Conservation (phyloP, 2,113 vertebrate genomes). For the Elephantulus edwardii region DNA sequence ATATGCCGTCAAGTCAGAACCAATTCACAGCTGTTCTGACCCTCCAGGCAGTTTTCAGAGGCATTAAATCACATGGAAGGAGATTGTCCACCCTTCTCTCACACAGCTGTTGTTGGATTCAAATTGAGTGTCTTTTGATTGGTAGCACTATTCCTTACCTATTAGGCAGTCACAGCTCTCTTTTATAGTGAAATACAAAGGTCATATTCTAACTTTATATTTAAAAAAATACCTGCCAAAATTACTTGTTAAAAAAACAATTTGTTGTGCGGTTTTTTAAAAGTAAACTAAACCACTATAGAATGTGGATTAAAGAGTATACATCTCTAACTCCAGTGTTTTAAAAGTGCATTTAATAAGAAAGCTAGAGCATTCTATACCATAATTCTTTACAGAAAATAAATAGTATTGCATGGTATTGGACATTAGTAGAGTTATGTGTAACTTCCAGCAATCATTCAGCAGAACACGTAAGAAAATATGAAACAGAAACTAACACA, state of each 20-base stretch:
- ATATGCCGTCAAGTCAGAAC: too few relatives aligned
- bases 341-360: background rate
- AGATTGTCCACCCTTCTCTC: too few relatives aligned
- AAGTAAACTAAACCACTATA: background rate
- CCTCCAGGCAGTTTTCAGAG: too few relatives aligned
- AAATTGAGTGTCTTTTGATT: too few relatives aligned
- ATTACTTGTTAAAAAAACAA: constrained; percentile 29
- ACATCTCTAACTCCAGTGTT: background rate
- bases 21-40: too few relatives aligned
- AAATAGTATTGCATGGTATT: background rate
- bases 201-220: background rate
- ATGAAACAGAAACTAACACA: background rate
- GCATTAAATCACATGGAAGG: too few relatives aligned
- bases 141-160: too few relatives aligned
- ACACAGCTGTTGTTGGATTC: too few relatives aligned
- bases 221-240: background rate
- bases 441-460: background rate
- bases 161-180: too few relatives aligned
- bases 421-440: background rate
- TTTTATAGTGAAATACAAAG: background rate
- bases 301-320: background rate
- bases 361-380: background rate
- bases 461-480: constrained; percentile 18
- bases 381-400: constrained; percentile 19
- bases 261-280: too few relatives aligned